phyloP scores from a whole-genome alignment of 2,888 invertebrate genomes.

The Meteorus cinctellus region DNA sequence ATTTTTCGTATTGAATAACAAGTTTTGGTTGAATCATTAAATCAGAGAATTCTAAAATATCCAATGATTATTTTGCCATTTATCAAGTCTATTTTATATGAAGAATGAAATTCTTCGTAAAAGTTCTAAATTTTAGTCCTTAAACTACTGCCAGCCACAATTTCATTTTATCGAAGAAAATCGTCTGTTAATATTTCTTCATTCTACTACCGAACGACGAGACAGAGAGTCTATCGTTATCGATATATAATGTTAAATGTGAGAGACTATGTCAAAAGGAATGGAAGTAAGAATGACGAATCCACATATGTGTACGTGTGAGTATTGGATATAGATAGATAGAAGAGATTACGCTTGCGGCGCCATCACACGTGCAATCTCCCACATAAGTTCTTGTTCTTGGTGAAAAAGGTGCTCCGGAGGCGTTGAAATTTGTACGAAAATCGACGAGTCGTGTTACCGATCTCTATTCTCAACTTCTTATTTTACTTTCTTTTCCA shows the following conservation, averaged over 20 bases:
- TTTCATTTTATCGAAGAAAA: neutral
- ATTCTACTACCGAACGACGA: neutral
- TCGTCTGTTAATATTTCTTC: neutral
- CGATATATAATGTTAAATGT: neutral
- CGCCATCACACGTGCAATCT: constrained; percentile 51
- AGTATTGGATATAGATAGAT: constrained; percentile 36
- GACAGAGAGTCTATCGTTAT: constrained; percentile 14
- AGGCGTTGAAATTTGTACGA: constrained; percentile 12
- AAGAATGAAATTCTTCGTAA: too few species aligned
- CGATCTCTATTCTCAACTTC: constrained; percentile 32
- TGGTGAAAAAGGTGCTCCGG: constrained; percentile 25
- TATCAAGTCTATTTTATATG: too few species aligned
- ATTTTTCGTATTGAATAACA: too few species aligned
- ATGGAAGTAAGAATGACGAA: neutral
- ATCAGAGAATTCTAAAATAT: too few species aligned
- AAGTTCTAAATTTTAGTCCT: too few species aligned
- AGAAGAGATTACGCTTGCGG: constrained; percentile 42
- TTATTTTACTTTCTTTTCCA: constrained; percentile 18
- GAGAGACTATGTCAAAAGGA: neutral
- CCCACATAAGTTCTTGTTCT: constrained; percentile 60
- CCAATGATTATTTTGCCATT: too few species aligned
- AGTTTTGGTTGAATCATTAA: too few species aligned
- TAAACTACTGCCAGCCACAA: neutral
- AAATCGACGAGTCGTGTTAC: constrained; percentile 45
- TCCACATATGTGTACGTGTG: constrained; percentile 7